Evolutionary conservation across 2,113 vertebrate species (phyloP), one percentile per base, ranked within the genome.

Genomic region (Atherinomorus stipes): DNA sequence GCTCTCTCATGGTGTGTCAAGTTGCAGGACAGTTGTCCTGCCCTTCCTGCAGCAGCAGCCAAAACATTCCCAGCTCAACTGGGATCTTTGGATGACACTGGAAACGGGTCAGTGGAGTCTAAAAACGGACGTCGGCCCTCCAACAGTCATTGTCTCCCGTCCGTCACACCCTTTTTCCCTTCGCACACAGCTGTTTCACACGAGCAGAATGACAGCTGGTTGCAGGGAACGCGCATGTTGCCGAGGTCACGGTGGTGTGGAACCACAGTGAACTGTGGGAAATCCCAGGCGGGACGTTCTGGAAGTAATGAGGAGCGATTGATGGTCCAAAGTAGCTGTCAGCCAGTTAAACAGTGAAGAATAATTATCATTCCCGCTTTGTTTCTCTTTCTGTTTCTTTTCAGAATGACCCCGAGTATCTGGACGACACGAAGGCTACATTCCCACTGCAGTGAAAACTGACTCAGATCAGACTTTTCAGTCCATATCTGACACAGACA

Each of bases 101-200:
- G 87, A 90, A 92, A 83, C 76, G 25, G 86, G 80, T 86, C 85
- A 84, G 42, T 0, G 2, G 18, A 42, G 62, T 81, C 86, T 88
- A 90, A 88, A 91, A 90, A 79, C 62, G 57, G 78, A 82, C 59
- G 8, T 2, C 4, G 22, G 52, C 78, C 74, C 69, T 62, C 74
- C 63, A 28, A 60, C 63, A 61, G 66, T 77, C 16, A 76, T 89
- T 81, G 87, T 88, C 76, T 74, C 60, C 64, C 4, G 71, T 79
- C 83, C 15, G 57, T 85, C 90, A 70, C 86, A 78, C 84, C 84
- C 81, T 69, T 28, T 79, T 71, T 40, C 69, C 75, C 40, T 60
- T 28, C 37, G 7, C 82, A 54, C 69, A 83, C 86, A 85, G 78
- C 85, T 87, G 85, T 77, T 81, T 84, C 66, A 69, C 78, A 78